A percentile compares a stretch with the other conserved stretches of the same genome.
Conservation (phyloP, 2,113 vertebrate species). For the Gnathonemus longibarbis region DNA sequence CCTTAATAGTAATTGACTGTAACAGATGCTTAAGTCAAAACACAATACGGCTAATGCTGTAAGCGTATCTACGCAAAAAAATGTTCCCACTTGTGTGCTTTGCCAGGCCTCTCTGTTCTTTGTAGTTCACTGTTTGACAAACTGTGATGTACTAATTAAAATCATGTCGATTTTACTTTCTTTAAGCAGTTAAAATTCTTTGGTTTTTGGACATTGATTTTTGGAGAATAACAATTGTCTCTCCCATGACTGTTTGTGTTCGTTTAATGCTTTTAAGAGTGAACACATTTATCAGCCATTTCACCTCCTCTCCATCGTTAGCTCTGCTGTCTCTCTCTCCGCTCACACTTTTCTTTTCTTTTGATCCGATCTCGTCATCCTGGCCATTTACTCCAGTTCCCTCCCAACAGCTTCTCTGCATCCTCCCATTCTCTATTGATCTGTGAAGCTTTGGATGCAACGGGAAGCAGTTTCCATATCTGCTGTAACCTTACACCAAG, state of each 20-base stretch:
- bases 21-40: neutral
- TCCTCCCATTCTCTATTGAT: conserved; percentile 12
- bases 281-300: neutral
- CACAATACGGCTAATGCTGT: neutral
- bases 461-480: neutral
- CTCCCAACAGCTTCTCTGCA: conserved; percentile 17
- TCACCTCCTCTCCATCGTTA: conserved; percentile 15
- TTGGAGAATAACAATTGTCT: neutral
- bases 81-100: neutral
- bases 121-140: neutral
- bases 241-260: neutral
- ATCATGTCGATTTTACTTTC: neutral
- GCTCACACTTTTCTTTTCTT: conserved; percentile 4
- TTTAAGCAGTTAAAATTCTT: neutral
- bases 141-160: neutral
- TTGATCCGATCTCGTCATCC: conserved; percentile 1
- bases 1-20: neutral
- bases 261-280: neutral
- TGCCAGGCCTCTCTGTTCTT: neutral
- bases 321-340: conserved; percentile 21
- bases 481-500: conserved; percentile 19
- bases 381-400: neutral
- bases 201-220: conserved; percentile 7
- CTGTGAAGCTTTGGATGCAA: neutral
- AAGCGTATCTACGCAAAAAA: neutral